Evolutionary conservation across 2,797 vertebrate genomes (phyloP).

Genomic region (Remorina albescens): DNA sequence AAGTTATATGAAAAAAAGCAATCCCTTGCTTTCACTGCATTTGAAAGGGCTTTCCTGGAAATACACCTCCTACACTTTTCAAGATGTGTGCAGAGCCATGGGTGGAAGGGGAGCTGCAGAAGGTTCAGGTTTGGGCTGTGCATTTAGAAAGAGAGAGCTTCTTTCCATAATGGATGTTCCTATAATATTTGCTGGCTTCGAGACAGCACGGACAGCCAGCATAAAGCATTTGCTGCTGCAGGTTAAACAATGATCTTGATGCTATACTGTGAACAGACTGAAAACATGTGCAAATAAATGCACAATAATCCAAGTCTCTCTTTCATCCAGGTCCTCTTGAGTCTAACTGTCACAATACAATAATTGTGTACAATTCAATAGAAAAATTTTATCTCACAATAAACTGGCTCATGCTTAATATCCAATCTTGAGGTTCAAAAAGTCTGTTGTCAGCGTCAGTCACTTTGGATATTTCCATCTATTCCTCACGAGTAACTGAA

Average conservation of each 20-base stretch:
- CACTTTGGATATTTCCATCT: constrained; percentile 1
- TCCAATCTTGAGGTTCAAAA: not conserved
- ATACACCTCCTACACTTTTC: constrained; percentile 2
- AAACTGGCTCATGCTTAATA: not conserved
- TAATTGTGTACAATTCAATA: constrained; percentile 2
- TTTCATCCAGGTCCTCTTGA: constrained; percentile 4
- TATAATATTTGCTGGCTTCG: constrained; percentile 44
- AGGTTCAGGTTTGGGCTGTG: constrained; percentile 1
- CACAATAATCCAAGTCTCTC: constrained; percentile 5
- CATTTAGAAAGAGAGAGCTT: constrained; percentile 25
- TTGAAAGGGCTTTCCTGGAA: constrained; percentile 61
- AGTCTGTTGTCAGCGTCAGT: not conserved
- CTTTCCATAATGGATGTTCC: constrained; percentile 32
- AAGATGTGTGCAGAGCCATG: constrained; percentile 35
- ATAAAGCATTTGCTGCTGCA: constrained; percentile 17
- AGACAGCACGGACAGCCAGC: constrained; percentile 24
- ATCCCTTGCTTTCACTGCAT: constrained; percentile 39
- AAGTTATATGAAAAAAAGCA: constrained; percentile 58
- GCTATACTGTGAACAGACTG: not conserved
- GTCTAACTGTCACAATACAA: not conserved
- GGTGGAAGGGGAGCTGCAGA: constrained; percentile 25
- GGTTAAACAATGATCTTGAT: constrained; percentile 28
- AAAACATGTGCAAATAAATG: constrained; percentile 28
- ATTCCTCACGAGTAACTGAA: constrained; percentile 46
- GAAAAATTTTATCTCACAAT: not conserved